Percentiles rank a stretch among this genome's conserved stretches.
Conservation (phyloP, 2,113 vertebrate genomes). For the Antigone vipio region DNA sequence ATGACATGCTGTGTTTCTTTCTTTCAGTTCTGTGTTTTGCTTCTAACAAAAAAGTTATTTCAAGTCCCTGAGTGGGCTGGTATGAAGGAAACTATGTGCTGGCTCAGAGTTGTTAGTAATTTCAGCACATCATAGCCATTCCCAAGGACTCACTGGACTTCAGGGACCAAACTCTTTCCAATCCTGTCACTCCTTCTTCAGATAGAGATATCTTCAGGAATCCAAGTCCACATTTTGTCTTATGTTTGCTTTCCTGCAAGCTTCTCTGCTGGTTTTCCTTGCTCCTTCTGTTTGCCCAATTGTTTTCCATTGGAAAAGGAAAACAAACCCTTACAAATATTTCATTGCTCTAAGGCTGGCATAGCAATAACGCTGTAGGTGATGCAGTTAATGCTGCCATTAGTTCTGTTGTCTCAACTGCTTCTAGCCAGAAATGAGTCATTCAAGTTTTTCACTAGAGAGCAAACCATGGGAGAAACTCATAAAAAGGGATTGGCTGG, state of each 20-base stretch:
- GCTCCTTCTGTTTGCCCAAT: background rate
- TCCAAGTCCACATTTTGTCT: background rate
- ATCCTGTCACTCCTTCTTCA: background rate
- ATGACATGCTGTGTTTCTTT: background rate
- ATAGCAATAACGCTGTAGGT: background rate
- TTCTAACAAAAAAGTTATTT: constrained; percentile 48
- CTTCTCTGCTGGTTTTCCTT: background rate
- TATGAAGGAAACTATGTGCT: constrained; percentile 58
- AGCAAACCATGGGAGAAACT: background rate
- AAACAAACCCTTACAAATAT: background rate
- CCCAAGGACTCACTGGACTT: background rate
- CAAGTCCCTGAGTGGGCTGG: constrained; percentile 46
- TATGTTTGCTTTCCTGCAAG: background rate
- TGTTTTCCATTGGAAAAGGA: background rate
- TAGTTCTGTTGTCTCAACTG: constrained; percentile 3
- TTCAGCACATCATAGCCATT: constrained; percentile 39
- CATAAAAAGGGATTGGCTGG: background rate
- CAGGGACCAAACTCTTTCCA: background rate
- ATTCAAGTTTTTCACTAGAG: background rate
- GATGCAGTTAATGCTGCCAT: background rate
- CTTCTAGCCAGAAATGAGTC: background rate
- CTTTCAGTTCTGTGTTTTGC: constrained; percentile 11
- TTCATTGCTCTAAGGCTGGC: background rate
- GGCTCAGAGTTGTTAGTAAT: constrained; percentile 17
- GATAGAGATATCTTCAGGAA: background rate